Evolutionary conservation across 2,113 vertebrate genomes (phyloP).

Genomic region (Eolophus roseicapilla): DNA sequence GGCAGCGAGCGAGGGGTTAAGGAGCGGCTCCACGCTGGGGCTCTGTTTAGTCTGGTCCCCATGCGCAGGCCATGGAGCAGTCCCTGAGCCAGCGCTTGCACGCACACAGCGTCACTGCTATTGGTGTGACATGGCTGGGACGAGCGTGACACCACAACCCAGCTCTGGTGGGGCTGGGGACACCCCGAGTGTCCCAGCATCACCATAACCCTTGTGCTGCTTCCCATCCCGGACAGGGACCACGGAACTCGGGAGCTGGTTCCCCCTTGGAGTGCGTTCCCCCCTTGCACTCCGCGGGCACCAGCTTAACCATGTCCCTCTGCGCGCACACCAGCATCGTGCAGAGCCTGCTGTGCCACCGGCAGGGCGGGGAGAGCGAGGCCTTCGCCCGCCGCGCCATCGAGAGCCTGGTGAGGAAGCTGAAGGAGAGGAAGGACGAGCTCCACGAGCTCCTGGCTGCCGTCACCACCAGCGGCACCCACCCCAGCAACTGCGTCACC

Average conservation of each 20-base stretch:
- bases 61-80: too few relatives aligned
- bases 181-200: fast-evolving
- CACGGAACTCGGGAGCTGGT: background rate
- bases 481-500: constrained; percentile 84
- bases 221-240: background rate
- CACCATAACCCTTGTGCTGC: background rate
- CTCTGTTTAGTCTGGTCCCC: constrained; percentile 20
- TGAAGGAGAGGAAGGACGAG: constrained; percentile 83
- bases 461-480: constrained; percentile 81
- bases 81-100: too few relatives aligned
- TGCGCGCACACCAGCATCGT: constrained; percentile 80
- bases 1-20: background rate
- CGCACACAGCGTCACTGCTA: too few relatives aligned
- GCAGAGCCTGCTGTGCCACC: constrained; percentile 86
- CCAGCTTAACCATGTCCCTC: constrained; percentile 38
- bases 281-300: background rate
- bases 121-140: background rate
- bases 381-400: constrained; percentile 82
- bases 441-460: constrained; percentile 82
- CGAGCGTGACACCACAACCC: fast-evolving
- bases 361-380: constrained; percentile 83
- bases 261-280: background rate
- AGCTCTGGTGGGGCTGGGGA: background rate
- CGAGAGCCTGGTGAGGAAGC: constrained; percentile 79
- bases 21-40: background rate